Base-by-base conservation (phyloP, 2,113 vertebrate species). In the Syngnathus typhle region DNA sequence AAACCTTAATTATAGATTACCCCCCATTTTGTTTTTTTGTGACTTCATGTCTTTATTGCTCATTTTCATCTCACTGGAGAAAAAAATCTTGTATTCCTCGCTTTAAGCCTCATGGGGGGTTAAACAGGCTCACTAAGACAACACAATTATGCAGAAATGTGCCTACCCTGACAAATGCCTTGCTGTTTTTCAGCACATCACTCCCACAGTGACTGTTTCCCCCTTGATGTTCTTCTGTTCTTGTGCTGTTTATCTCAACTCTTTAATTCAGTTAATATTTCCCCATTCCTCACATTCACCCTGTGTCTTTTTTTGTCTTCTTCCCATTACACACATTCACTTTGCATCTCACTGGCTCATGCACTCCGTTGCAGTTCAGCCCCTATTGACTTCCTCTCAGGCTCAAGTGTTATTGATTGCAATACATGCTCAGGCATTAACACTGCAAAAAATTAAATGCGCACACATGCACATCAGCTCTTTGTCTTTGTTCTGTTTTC, bases 331-430 rank as follows among this genome's bases (percentile, higher is more conserved):
- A 63, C 63, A 67, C 71, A 19, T 74, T 51, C 9, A 10, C 55
- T 75, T 65, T 11, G 36, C 66, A 63, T 79, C 78, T 84, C 81
- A 44, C 67, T 78, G 72, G 74, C 79, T 79, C 84, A 47, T 79
- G 80, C 74, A 82, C 19, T 87, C 83, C 71, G 84, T 85, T 85
- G 83, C 78, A 78, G 74, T 64, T 70, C 75, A 82, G 79, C 75
- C 66, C 73, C 65, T 78, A 87, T 89, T 86, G 85, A 89, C 88
- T 84, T 86, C 70, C 77, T 88, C 77, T 85, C 79, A 44, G 71
- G 83, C 81, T 85, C 81, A 88, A 88, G 85, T 85, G 87, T 82
- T 88, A 87, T 89, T 89, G 88, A 89, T 88, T 84, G 78, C 76
- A 82, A 65, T 81, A 82, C 85, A 88, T 82, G 72, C 71, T 66